Base-by-base conservation (phyloP, 2,797 vertebrate species). In the Acomys russatus region DNA sequence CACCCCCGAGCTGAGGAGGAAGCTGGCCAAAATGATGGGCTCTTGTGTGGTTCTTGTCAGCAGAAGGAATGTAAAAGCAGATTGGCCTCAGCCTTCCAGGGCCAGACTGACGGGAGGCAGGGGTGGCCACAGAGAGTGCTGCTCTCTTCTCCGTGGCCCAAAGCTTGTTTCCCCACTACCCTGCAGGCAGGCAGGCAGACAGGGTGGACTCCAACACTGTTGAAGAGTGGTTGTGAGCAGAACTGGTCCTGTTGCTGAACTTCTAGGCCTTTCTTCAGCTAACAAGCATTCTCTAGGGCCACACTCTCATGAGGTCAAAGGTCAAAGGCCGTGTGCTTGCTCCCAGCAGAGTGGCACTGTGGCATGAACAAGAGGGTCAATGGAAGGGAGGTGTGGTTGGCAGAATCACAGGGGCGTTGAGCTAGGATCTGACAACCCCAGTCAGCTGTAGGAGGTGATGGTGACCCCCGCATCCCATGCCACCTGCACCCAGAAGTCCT, bases 61-160 rank as follows among this genome's bases (percentile, higher is more conserved):
- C 51, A n/a, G 49, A 88, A 77, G 38, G 79, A 49, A 12, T 22
- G 23, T 23, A 33, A 44, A n/a, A 76, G 35, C 35, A 30, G 11
- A 0, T 3, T 4, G 6, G 1, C 14, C 38, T 61, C 10, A 5
- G 28, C 30, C 4, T 8, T 59, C 38, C 5, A 3, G 51, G 49
- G 10, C n/a, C 44, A 23, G 73, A 9, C 35, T 0, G 64, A 87
- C 44, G 15, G 23, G 59, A 44, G 23, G 18, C 54, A 11, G 11
- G 25, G 18, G 63, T 49, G 28, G 28, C 44, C 4, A 14, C 14
- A 15, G 3, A 3, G 51, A 15, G 15, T 10, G 54, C 56, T 76
- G 33, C 4, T 68, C 4, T 54, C 11, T 1, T 17, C 1, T 38
- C 9, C 0, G 0, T 3, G 54, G 2, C 25, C 3, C 25, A 4